Conservation (phyloP, 2,797 vertebrate species). For the Kryptolebias ocellatus region DNA sequence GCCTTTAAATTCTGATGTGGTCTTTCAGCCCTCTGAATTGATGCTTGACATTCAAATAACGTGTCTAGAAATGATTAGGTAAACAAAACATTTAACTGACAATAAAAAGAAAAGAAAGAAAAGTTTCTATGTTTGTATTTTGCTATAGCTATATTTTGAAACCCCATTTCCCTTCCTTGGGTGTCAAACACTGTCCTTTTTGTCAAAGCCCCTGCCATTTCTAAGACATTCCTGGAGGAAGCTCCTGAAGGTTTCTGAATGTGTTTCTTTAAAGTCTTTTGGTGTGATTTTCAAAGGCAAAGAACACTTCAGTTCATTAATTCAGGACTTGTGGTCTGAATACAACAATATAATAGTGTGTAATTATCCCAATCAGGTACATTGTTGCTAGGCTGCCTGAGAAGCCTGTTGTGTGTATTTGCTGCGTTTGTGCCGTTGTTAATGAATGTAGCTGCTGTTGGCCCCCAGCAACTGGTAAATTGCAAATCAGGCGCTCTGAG, state of each 20-base stretch:
- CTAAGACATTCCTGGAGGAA: neutral
- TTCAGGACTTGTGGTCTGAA: conserved; percentile 32
- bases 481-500: conserved; percentile 49
- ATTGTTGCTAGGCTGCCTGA: conserved; percentile 46
- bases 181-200: neutral
- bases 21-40: neutral
- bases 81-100: neutral
- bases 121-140: neutral
- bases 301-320: conserved; percentile 22
- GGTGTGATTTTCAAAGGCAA: neutral
- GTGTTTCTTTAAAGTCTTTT: conserved; percentile 1
- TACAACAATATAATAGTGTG: conserved; percentile 22
- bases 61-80: neutral
- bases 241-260: neutral
- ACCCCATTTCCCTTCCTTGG: neutral
- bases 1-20: neutral
- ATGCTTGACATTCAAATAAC: neutral
- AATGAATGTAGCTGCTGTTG: conserved; percentile 28
- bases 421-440: conserved; percentile 8
- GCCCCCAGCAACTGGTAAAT: conserved; percentile 42
- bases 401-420: conserved; percentile 25
- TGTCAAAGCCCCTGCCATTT: neutral
- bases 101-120: neutral
- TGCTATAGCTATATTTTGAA: neutral
- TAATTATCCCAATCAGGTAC: conserved; percentile 53